phyloP scores from a whole-genome alignment of 2,797 vertebrate genomes.

The Lates japonicus region DNA sequence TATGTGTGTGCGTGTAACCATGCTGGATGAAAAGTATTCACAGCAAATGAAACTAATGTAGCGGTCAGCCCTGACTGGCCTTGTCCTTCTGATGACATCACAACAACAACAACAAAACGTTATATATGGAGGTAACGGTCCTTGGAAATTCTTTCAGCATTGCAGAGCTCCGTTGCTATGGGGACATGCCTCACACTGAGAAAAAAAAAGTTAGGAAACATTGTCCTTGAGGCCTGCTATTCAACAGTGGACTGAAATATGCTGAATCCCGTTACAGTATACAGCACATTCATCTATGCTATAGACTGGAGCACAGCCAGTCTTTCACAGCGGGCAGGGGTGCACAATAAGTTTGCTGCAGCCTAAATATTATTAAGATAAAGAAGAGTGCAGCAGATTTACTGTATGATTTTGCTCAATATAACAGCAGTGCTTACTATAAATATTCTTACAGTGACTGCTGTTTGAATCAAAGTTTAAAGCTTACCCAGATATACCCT shows the following conservation, averaged over 20 bases:
- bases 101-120: conserved; percentile 35
- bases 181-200: conserved; percentile 67
- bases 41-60: conserved; percentile 33
- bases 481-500: background rate
- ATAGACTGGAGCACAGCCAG: conserved; percentile 37
- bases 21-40: conserved; percentile 27
- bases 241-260: conserved; percentile 57
- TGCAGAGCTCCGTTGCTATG: conserved; percentile 78
- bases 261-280: conserved; percentile 48
- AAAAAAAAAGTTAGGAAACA: conserved; percentile 67
- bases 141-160: conserved; percentile 63
- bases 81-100: conserved; percentile 37
- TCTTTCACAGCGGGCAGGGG: conserved; percentile 16
- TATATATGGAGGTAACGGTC: conserved; percentile 41
- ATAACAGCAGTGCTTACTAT: conserved; percentile 7
- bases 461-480: conserved; percentile 8
- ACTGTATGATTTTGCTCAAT: conserved; percentile 20
- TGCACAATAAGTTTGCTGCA: conserved; percentile 54
- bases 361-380: conserved; percentile 55
- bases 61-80: conserved; percentile 22
- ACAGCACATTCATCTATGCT: conserved; percentile 37
- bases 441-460: conserved; percentile 11
- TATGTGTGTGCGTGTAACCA: background rate
- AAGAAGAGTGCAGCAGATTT: conserved; percentile 49
- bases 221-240: conserved; percentile 76